Evolutionary conservation across 2,797 vertebrate species (phyloP).

Genomic region (Hyperoplus immaculatus): DNA sequence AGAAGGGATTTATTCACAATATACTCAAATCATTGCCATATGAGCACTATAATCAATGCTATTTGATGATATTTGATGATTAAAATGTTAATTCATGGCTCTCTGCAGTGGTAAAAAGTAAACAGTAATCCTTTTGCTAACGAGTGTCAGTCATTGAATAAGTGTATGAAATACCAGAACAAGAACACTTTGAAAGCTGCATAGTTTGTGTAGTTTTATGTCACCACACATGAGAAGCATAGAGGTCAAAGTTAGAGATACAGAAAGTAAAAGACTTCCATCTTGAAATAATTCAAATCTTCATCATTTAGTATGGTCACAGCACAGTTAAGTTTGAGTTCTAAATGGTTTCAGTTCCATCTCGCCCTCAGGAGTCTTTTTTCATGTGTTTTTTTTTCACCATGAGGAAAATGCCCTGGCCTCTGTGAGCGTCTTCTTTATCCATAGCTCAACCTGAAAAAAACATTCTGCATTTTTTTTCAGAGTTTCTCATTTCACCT

Average conservation of each 20-base stretch:
- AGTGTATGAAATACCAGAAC: background rate
- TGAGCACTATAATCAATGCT: background rate
- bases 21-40: constrained; percentile 5
- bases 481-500: constrained; percentile 53
- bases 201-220: background rate
- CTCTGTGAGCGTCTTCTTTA: constrained; percentile 20
- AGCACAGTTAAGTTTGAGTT: background rate
- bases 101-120: background rate
- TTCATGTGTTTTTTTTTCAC: constrained; percentile 24
- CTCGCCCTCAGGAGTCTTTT: constrained; percentile 26
- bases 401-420: constrained; percentile 20
- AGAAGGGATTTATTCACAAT: constrained; percentile 12
- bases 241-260: background rate
- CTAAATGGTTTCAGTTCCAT: constrained; percentile 25
- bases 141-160: constrained; percentile 15
- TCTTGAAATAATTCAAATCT: constrained; percentile 8
- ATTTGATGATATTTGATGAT: constrained; percentile 24
- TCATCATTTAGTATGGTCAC: constrained; percentile 5
- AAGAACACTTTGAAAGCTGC: background rate
- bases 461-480: constrained; percentile 29
- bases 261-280: background rate
- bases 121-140: constrained; percentile 12
- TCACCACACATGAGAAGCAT: background rate
- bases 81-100: constrained; percentile 23
- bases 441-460: background rate